Percentiles rank a stretch among this genome's conserved stretches.
phyloP scores from a whole-genome alignment of 2,113 vertebrate species.

The Eublepharis macularius region DNA sequence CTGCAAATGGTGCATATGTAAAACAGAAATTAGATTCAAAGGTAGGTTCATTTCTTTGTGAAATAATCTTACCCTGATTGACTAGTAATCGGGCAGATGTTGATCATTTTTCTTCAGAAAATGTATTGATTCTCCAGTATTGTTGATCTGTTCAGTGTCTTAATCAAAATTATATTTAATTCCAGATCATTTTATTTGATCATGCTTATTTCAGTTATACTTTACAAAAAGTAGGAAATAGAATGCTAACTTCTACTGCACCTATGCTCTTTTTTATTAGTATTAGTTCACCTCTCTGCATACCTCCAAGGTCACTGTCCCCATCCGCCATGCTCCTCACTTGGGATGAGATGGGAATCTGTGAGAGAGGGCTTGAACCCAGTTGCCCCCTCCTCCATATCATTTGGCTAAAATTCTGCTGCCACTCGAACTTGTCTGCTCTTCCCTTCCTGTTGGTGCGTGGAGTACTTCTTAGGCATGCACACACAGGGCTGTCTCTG shows the following conservation, averaged over 20 bases:
- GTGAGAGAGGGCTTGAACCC: too few relatives aligned
- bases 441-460: too few relatives aligned
- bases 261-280: background rate
- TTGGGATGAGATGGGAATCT: too few relatives aligned
- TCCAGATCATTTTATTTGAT: background rate
- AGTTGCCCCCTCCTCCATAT: too few relatives aligned
- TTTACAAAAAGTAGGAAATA: too few relatives aligned
- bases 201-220: too few relatives aligned
- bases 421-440: too few relatives aligned
- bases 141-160: background rate
- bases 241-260: background rate
- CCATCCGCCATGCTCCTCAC: too few relatives aligned
- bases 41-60: slow-evolving; percentile 69
- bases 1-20: slow-evolving; percentile 91
- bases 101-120: background rate
- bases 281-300: background rate
- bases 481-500: too few relatives aligned
- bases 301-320: background rate
- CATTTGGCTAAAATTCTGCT: too few relatives aligned
- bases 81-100: background rate
- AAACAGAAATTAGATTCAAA: slow-evolving; percentile 97
- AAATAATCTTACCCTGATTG: background rate
- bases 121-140: background rate
- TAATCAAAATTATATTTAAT: background rate
- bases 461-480: too few relatives aligned